These are phyloP conservation scores for Drosophila lowei DNA, from an alignment of 1,140 invertebrate genomes.

Conservation along the genomic window DNA sequence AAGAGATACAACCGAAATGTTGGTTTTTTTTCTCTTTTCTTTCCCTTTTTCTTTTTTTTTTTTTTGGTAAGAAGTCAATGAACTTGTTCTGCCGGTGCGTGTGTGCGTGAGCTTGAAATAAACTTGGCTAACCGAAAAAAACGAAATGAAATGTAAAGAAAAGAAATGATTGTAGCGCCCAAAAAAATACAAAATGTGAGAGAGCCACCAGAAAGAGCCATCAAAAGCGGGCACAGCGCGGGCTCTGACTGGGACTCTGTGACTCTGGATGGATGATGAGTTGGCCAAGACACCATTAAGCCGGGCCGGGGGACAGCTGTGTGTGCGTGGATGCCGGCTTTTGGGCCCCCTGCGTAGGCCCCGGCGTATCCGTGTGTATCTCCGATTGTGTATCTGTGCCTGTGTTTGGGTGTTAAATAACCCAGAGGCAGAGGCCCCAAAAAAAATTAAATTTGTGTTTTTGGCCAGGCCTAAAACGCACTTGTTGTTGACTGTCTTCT, in stretches of 20 bases:
- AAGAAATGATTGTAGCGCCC: constrained; percentile 74
- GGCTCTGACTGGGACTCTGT: neutral
- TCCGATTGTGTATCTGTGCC: constrained; percentile 6
- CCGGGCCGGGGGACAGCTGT: constrained; percentile 26
- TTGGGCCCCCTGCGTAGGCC: constrained; percentile 47
- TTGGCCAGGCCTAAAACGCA: constrained; percentile 68
- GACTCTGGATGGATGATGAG: constrained; percentile 37
- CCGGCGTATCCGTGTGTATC: constrained; percentile 12
- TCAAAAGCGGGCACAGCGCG: constrained; percentile 54
- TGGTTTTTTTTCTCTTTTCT: constrained; percentile 18
- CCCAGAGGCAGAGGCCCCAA: constrained; percentile 18
- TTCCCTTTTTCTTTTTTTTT: constrained; percentile 50
- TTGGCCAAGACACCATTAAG: constrained; percentile 44
- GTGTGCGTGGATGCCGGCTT: constrained; percentile 48
- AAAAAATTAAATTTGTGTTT: constrained; percentile 13
- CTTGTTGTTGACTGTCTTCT: constrained; percentile 57
- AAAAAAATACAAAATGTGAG: constrained; percentile 29
- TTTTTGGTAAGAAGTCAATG: constrained; percentile 73
- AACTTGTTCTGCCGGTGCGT: constrained; percentile 62
- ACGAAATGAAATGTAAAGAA: constrained; percentile 64
- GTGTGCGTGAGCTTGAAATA: constrained; percentile 71
- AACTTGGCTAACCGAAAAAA: constrained; percentile 69
- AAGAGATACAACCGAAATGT: constrained; percentile 49
- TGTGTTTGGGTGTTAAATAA: constrained; percentile 73
- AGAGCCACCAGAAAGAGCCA: constrained; percentile 40